Percentiles rank a stretch among this genome's conserved stretches.
Evolutionary conservation across 2,888 invertebrate species (phyloP).

Genomic region (Folsomia manolachei): DNA sequence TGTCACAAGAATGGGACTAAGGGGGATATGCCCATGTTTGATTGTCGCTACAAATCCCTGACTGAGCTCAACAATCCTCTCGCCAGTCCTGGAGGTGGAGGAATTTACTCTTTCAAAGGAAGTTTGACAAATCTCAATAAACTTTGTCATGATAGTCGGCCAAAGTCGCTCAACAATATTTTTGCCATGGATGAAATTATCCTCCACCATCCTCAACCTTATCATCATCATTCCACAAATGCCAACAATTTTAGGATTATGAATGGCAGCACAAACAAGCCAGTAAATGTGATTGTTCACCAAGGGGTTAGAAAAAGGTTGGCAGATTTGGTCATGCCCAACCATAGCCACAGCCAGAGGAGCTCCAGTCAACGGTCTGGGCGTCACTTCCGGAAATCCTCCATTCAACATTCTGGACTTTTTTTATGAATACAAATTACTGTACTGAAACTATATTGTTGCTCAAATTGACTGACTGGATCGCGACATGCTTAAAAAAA

Average conservation of each 20-base stretch:
- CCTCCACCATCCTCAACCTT: not conserved
- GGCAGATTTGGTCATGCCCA: constrained; percentile 43
- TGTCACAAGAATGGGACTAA: constrained; percentile 19
- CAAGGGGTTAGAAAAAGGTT: constrained; percentile 39
- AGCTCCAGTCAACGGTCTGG: constrained; percentile 13
- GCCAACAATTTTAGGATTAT: not conserved
- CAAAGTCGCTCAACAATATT: constrained; percentile 46
- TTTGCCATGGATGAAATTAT: constrained; percentile 31
- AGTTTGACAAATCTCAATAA: constrained; percentile 33
- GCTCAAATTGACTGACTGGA: no score
- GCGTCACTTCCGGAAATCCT: constrained; percentile 17
- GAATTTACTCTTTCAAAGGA: constrained; percentile 28
- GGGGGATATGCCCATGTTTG: no score
- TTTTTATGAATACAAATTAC: constrained; percentile 27
- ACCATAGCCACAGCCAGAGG: constrained; percentile 18
- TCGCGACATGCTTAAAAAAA: no score
- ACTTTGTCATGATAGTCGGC: constrained; percentile 29
- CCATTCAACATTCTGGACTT: constrained; percentile 26
- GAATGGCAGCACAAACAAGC: constrained; percentile 10
- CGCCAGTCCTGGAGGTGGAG: constrained; percentile 13
- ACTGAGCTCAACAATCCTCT: constrained; percentile 41
- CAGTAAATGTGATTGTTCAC: constrained; percentile 23
- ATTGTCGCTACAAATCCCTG: constrained; percentile 49
- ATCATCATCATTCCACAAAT: constrained; percentile 16
- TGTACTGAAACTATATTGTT: no score